phyloP scores from a whole-genome alignment of 2,888 invertebrate species.

The Chydorus sphaericus region DNA sequence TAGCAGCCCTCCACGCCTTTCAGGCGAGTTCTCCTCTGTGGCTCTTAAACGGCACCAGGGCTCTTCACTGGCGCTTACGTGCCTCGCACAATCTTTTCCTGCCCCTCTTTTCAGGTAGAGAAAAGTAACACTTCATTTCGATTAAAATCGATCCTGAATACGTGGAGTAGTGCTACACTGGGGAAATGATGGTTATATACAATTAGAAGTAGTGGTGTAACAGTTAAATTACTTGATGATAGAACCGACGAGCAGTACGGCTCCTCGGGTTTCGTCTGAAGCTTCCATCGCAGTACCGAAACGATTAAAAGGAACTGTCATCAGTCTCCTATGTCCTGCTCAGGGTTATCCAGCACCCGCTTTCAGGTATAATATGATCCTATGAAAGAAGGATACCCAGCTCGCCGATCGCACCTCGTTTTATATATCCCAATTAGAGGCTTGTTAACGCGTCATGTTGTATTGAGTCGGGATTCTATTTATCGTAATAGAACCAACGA shows the following conservation, averaged over 20 bases:
- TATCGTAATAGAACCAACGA: slow-evolving; percentile 43
- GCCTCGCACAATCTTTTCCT: slow-evolving; percentile 58
- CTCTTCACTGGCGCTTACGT: slow-evolving; percentile 32
- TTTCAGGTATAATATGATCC: slow-evolving; percentile 38
- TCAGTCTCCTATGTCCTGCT: slow-evolving; percentile 49
- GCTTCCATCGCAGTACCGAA: slow-evolving; percentile 20
- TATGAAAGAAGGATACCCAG: not conserved
- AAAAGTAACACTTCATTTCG: not conserved
- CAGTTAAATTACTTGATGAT: slow-evolving; percentile 9
- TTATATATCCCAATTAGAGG: slow-evolving; percentile 13
- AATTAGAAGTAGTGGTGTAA: no score
- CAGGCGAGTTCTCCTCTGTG: slow-evolving; percentile 3
- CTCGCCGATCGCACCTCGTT: not conserved
- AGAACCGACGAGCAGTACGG: slow-evolving; percentile 12
- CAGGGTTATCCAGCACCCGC: slow-evolving; percentile 46
- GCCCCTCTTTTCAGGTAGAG: slow-evolving; percentile 52
- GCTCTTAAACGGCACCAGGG: slow-evolving; percentile 1
- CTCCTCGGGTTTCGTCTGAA: slow-evolving; percentile 15
- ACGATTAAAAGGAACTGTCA: slow-evolving; percentile 19
- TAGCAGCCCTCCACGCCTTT: slow-evolving; percentile 22
- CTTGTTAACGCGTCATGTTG: not conserved
- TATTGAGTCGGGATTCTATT: no score
- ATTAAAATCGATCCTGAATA: no score
- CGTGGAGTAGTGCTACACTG: no score
- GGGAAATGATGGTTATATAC: no score